phyloP scores from a whole-genome alignment of 92 coral and sea anemone species.

The Umimayanthus chanpuru region DNA sequence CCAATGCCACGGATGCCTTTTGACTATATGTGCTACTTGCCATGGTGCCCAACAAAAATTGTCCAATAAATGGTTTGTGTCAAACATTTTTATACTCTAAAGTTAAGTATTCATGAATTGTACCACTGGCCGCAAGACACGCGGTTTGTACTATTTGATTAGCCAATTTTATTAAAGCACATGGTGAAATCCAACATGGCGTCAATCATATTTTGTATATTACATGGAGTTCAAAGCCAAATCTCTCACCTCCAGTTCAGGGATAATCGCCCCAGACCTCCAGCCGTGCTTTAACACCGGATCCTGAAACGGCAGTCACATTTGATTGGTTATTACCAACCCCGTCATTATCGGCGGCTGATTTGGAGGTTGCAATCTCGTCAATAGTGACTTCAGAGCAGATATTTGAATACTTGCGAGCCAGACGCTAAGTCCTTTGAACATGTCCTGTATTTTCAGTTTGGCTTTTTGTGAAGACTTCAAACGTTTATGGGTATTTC shows the following conservation, averaged over 20 bases:
- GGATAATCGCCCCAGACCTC: conserved; percentile 96
- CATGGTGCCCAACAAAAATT: too few relatives aligned
- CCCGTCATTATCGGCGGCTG: not conserved
- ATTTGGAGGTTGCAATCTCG: too few relatives aligned
- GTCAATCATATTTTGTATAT: too few relatives aligned
- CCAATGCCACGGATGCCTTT: too few relatives aligned
- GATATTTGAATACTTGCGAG: not conserved
- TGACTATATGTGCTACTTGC: too few relatives aligned
- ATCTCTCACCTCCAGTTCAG: conserved; percentile 84
- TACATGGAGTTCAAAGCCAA: not conserved
- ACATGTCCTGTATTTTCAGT: not conserved
- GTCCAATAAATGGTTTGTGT: not conserved
- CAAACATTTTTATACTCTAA: too few relatives aligned
- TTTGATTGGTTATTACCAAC: not conserved
- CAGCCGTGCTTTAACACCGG: conserved; percentile 96
- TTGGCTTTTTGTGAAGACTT: not conserved
- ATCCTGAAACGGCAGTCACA: conserved; percentile 57
- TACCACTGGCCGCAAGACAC: too few relatives aligned
- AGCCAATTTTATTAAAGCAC: too few relatives aligned
- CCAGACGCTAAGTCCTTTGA: not conserved
- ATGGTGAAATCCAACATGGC: too few relatives aligned
- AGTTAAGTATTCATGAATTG: too few relatives aligned
- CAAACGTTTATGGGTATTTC: too few relatives aligned
- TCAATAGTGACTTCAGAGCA: not conserved
- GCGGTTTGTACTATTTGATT: too few relatives aligned